These are phyloP conservation scores for Clarias magur DNA, from an alignment of 2,113 vertebrate genomes.

Conservation along the genomic window DNA sequence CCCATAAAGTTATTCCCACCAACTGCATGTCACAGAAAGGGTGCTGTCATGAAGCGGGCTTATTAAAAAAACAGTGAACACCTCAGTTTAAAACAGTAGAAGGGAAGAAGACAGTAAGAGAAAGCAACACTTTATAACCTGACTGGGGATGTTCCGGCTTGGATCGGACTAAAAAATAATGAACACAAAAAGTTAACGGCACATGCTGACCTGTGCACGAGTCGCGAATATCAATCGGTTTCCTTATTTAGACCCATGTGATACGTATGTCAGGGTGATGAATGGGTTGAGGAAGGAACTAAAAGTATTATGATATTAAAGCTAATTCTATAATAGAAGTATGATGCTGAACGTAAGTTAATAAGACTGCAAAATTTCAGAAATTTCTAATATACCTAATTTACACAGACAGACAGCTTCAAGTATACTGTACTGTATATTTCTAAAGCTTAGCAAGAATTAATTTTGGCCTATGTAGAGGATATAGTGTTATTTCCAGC, in stretches of 20 bases:
- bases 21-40: slow-evolving; percentile 43
- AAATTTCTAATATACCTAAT: not conserved
- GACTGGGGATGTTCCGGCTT: not conserved
- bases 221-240: slow-evolving; percentile 21
- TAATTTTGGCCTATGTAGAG: not conserved
- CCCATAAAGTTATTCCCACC: slow-evolving; percentile 57
- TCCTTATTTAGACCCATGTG: slow-evolving; percentile 12
- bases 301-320: not conserved
- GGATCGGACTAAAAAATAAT: not conserved
- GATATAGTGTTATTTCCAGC: not conserved
- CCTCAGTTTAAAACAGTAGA: not conserved
- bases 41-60: slow-evolving; percentile 35
- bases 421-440: not conserved
- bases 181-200: not conserved
- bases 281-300: slow-evolving; percentile 5
- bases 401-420: not conserved
- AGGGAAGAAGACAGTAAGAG: not conserved
- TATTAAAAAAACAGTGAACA: slow-evolving; percentile 43
- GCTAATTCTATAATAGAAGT: not conserved
- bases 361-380: not conserved
- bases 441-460: not conserved
- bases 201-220: not conserved
- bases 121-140: slow-evolving; percentile 15
- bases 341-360: not conserved
- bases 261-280: slow-evolving; percentile 11